Conservation (phyloP, 2,113 vertebrate species). For the Odontophorus gujanensis region DNA sequence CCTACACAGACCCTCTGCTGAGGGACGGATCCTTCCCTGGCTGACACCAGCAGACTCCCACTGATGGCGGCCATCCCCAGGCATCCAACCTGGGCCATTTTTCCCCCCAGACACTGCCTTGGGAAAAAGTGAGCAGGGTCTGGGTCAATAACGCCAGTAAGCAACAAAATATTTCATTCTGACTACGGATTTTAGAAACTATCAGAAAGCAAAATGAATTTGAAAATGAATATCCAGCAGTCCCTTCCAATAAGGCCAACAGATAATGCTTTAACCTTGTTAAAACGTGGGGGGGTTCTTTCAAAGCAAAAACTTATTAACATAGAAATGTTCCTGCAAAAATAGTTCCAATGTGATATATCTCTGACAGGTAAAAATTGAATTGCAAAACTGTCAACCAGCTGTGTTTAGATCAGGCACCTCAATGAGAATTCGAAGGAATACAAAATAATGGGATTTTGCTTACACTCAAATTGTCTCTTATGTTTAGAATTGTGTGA, state of each 20-base stretch:
- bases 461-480: not conserved
- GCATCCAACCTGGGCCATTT: not conserved
- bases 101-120: not conserved
- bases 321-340: not conserved
- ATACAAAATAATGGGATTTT: not conserved
- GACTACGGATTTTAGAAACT: not conserved
- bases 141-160: not conserved
- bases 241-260: not conserved
- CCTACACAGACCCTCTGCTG: conserved; percentile 50
- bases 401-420: not conserved
- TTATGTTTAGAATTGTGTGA: not conserved
- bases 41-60: not conserved
- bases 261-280: conserved; percentile 15
- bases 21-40: conserved; percentile 40
- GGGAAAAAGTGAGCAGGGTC: not conserved
- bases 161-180: not conserved
- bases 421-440: not conserved
- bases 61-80: not conserved
- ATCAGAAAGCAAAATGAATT: conserved; percentile 1
- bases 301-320: conserved; percentile 38
- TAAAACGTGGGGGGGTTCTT: not conserved
- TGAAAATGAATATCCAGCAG: not conserved
- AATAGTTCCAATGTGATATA: not conserved
- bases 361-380: conserved; percentile 41
- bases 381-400: not conserved